Conservation (phyloP, 2,888 invertebrate species). For the Laothoe populi region DNA sequence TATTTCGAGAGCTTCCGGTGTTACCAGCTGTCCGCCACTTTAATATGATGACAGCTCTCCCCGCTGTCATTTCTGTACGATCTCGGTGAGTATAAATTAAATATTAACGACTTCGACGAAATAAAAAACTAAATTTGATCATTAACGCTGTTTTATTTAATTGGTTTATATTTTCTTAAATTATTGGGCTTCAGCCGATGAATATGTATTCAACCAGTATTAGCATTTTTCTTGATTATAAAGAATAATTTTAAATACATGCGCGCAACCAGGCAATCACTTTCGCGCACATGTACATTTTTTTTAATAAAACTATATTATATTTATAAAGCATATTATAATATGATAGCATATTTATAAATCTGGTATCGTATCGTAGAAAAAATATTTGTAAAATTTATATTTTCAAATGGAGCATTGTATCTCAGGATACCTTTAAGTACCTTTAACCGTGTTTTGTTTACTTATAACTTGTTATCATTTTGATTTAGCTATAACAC, state of each 20-base stretch:
- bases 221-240: constrained; percentile 18
- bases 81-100: constrained; percentile 70
- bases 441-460: no score
- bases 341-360: no score
- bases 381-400: no score
- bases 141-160: constrained; percentile 3
- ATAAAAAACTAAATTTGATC: constrained; percentile 10
- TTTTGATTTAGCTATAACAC: no score
- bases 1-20: constrained; percentile 80
- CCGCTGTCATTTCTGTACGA: constrained; percentile 66
- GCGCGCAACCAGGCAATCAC: constrained; percentile 2
- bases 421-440: no score
- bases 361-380: no score
- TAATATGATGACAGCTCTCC: constrained; percentile 73
- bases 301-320: no score
- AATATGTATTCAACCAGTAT: neutral
- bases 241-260: constrained; percentile 14
- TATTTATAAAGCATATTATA: no score
- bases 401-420: no score
- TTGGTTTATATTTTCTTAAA: constrained; percentile 9
- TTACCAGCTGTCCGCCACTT: constrained; percentile 73
- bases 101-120: constrained; percentile 55
- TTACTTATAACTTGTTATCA: no score
- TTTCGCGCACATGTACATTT: no score
- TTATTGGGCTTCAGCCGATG: constrained; percentile 4